Evolutionary conservation across 2,797 vertebrate genomes (phyloP).

Genomic region (Remorina albescens): DNA sequence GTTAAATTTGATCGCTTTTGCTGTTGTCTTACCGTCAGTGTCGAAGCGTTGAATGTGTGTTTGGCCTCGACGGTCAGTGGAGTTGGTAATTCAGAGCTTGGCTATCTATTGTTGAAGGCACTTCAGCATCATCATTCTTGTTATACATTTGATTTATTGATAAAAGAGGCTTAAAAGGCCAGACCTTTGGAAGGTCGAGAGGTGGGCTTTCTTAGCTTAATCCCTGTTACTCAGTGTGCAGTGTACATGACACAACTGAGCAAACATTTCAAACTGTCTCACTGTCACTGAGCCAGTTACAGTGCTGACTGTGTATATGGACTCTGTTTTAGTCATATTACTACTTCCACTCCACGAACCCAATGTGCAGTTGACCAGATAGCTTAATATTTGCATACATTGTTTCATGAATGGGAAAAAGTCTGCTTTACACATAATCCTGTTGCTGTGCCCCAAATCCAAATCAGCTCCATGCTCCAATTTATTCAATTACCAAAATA

Average conservation of each 20-base stretch:
- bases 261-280: constrained; percentile 19
- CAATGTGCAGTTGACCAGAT: constrained; percentile 28
- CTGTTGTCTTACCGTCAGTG: constrained; percentile 7
- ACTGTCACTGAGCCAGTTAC: background rate
- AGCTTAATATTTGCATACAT: constrained; percentile 33
- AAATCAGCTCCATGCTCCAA: constrained; percentile 64
- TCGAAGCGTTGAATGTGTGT: too few species aligned
- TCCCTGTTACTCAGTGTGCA: constrained; percentile 34
- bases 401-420: constrained; percentile 53
- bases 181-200: constrained; percentile 51
- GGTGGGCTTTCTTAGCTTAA: constrained; percentile 48
- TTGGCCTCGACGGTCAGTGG: constrained; percentile 58
- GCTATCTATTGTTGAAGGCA: constrained; percentile 33
- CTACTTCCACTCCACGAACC: constrained; percentile 15
- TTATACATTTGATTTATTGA: constrained; percentile 73
- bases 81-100: constrained; percentile 54
- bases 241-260: constrained; percentile 4
- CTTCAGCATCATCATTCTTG: constrained; percentile 63
- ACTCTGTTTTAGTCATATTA: constrained; percentile 4
- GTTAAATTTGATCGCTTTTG: constrained; percentile 29
- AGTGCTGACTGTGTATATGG: background rate
- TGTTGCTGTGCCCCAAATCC: constrained; percentile 55
- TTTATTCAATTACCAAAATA: constrained; percentile 73
- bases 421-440: constrained; percentile 58
- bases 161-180: constrained; percentile 58